Evolutionary conservation across 2,888 invertebrate genomes (phyloP).

Genomic region (Steromphala cineraria): DNA sequence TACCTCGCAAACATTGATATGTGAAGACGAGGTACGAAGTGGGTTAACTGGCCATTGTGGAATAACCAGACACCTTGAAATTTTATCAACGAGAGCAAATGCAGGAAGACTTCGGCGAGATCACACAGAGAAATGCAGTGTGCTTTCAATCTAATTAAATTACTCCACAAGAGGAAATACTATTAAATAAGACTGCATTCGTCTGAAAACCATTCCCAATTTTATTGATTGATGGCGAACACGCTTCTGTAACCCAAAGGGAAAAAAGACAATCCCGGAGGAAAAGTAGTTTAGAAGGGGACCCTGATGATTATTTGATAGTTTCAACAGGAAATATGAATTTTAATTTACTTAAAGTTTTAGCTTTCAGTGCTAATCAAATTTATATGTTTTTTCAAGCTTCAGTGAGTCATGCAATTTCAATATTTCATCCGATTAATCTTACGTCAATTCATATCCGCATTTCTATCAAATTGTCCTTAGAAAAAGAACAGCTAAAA

Average conservation of each 20-base stretch:
- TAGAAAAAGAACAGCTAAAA: no score
- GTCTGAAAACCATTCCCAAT: not conserved
- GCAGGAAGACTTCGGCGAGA: not conserved
- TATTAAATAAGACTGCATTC: not conserved
- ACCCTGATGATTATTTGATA: not conserved
- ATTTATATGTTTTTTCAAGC: no score
- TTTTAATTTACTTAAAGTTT: not conserved
- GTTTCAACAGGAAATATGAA: conserved; percentile 5
- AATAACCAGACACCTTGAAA: not conserved
- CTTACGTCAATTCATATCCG: no score
- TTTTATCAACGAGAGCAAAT: not conserved
- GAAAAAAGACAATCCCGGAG: not conserved
- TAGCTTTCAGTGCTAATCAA: not conserved
- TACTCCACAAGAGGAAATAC: not conserved
- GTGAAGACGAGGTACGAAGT: not conserved
- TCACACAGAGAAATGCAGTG: not conserved
- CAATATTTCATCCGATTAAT: no score
- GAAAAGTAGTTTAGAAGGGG: not conserved
- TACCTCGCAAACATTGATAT: no score
- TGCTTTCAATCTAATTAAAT: conserved; percentile 10
- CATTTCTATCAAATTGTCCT: no score
- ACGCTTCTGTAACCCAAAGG: not conserved
- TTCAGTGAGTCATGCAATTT: no score
- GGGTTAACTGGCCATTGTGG: not conserved
- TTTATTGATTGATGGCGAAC: not conserved